A percentile compares a stretch with the other conserved stretches of the same genome.
These are phyloP conservation scores for Piscicola geometra DNA, from an alignment of 2,888 invertebrate genomes.

Conservation along the genomic window DNA sequence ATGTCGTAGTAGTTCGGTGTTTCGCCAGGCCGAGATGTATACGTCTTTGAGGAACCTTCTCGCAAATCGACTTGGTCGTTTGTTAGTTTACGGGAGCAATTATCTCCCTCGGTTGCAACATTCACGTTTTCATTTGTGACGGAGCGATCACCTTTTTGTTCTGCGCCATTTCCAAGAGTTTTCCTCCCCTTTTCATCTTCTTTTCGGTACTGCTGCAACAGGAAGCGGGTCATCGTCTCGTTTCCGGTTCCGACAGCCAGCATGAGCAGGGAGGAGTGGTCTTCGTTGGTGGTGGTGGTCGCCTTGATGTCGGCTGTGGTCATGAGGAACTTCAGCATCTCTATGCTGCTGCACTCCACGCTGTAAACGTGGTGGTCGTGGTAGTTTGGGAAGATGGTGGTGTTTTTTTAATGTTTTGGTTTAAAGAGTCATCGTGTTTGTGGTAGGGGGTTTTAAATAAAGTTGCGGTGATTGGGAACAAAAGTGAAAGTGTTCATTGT, in stretches of 20 bases:
- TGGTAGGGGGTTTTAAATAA: too few species aligned
- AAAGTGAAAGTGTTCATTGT: too few species aligned
- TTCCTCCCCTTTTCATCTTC: neutral
- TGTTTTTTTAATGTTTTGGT: too few species aligned
- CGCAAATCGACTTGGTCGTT: neutral
- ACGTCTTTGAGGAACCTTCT: neutral
- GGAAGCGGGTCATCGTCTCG: constrained; percentile 38
- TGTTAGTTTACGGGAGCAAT: too few species aligned
- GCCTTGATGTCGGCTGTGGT: constrained; percentile 33
- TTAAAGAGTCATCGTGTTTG: too few species aligned
- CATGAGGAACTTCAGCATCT: constrained; percentile 40
- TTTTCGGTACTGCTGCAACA: constrained; percentile 21
- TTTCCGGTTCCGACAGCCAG: constrained; percentile 43
- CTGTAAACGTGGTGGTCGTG: constrained; percentile 35
- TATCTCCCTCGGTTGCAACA: too few species aligned
- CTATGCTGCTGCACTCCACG: constrained; percentile 43
- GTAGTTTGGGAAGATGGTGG: too few species aligned
- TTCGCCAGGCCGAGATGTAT: neutral
- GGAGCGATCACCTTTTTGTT: too few species aligned
- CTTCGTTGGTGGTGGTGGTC: constrained; percentile 36
- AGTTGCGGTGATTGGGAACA: too few species aligned
- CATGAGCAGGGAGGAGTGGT: constrained; percentile 43
- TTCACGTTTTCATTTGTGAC: too few species aligned
- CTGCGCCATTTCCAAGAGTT: neutral
- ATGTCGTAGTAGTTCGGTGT: constrained; percentile 35